Base-by-base conservation (phyloP, 2,888 invertebrate genomes). In the Mamestra brassicae region DNA sequence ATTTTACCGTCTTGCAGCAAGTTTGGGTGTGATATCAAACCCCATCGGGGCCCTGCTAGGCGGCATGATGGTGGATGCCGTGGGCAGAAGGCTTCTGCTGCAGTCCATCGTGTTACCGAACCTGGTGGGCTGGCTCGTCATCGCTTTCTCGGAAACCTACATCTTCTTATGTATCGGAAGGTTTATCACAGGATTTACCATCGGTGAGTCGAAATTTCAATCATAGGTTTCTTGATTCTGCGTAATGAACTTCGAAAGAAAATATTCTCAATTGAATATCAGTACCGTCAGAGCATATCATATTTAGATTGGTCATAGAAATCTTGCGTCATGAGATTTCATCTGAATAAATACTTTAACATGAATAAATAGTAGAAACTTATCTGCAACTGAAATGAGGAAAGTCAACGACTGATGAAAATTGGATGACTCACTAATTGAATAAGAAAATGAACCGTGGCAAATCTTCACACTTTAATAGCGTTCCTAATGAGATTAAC, bases 1-100 rank as follows among this genome's bases (percentile, higher is more conserved):
- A 42, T 45, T 62, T 77, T 52, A 65, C 50, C 63, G 11, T 61
- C 74, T 81, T 93, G 2, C 95, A 97, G 98, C 98, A 2, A 97
- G 98, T 83, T 92, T 98, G 71, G 98, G 98, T 7, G 98, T 98
- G 34, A 97, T 98, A 83, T 97, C 98, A 3, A 98, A 98, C 92
- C 98, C 98, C 0, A 92, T 98, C 58, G 98, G 98, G 0, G 98
- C 98, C 0, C 91, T 98, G 11, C 91, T 98, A 13, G 97, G 98
- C 7, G 98, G 98, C 2, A 94, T 97, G 88, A 93, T 97, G 92
- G 97, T 98, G 80, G 98, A 98, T 90, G 97, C 97, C 38, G 95
- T 97, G 47, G 98, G 98, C 1, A 92, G 98, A 62, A 96, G 97
- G 85, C 94, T 97, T 60, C 97, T 98, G 15, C 97, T 98, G 58